Conservation (phyloP, 2,113 vertebrate genomes). For the Melanotaenia duboulayi region DNA sequence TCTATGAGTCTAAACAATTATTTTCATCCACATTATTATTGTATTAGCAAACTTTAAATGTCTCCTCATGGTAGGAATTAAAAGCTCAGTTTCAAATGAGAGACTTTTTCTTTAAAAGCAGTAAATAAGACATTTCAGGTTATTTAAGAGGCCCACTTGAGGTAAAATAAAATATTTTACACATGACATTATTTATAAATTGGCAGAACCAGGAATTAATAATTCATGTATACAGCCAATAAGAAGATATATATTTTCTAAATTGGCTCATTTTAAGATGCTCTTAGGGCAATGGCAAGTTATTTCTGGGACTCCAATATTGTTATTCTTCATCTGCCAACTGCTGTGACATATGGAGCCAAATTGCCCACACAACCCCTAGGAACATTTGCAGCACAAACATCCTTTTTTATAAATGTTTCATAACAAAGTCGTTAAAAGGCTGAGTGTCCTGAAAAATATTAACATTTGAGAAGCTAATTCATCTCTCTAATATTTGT, state of each 20-base stretch:
- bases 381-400: conserved; percentile 65
- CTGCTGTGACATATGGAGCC: conserved; percentile 76
- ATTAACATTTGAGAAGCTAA: conserved; percentile 18
- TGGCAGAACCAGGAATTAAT: conserved; percentile 27
- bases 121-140: not conserved
- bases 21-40: not conserved
- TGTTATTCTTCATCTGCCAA: conserved; percentile 71
- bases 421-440: conserved; percentile 40
- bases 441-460: conserved; percentile 18
- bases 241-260: conserved; percentile 60
- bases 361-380: conserved; percentile 64
- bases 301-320: conserved; percentile 59
- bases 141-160: not conserved
- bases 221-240: conserved; percentile 34
- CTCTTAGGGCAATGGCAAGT: conserved; percentile 44
- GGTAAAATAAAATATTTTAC: conserved; percentile 15
- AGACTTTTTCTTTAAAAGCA: not conserved
- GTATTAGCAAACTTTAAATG: not conserved
- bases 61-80: no score
- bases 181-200: conserved; percentile 32
- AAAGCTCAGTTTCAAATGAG: not conserved
- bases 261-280: conserved; percentile 44
- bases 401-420: conserved; percentile 57
- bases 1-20: not conserved
- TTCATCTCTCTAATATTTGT: not conserved